A percentile compares a stretch with the other conserved stretches of the same genome.
Evolutionary conservation across 2,888 invertebrate genomes (phyloP).

Genomic region (Stegana nigrithorax): DNA sequence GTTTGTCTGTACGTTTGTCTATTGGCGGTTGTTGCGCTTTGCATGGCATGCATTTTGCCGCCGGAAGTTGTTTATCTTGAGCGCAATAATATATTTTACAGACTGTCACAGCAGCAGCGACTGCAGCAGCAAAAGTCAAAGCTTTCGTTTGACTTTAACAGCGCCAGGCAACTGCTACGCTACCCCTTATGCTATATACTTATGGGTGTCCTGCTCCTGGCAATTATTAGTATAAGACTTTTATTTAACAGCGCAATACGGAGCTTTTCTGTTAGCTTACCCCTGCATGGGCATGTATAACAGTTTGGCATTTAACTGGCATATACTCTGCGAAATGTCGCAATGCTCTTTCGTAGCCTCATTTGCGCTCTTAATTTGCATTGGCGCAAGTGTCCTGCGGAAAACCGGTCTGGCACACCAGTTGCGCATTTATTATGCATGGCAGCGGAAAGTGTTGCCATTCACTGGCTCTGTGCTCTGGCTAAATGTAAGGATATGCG

Average conservation of each 20-base stretch:
- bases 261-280: conserved; percentile 1
- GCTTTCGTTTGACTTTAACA: conserved; percentile 4
- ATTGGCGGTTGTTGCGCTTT: conserved; percentile 29
- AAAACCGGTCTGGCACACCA: conserved; percentile 60
- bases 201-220: no score
- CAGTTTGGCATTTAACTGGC: neutral
- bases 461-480: no score
- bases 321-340: neutral
- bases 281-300: neutral
- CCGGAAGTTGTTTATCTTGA: conserved; percentile 45
- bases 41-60: conserved; percentile 59
- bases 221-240: neutral
- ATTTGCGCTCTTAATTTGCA: neutral
- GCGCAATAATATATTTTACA: conserved; percentile 12
- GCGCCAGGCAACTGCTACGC: neutral
- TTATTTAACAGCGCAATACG: neutral
- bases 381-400: no score
- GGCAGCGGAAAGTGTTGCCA: no score
- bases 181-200: neutral
- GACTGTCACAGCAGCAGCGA: neutral
- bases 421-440: conserved; percentile 61
- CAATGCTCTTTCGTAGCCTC: no score
- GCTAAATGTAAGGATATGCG: no score
- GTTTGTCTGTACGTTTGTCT: neutral
- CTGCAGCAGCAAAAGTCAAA: neutral